Evolutionary conservation across 2,888 invertebrate genomes (phyloP), one percentile per base, ranked within the genome.

Genomic region (Ceratothoa steindachneri): DNA sequence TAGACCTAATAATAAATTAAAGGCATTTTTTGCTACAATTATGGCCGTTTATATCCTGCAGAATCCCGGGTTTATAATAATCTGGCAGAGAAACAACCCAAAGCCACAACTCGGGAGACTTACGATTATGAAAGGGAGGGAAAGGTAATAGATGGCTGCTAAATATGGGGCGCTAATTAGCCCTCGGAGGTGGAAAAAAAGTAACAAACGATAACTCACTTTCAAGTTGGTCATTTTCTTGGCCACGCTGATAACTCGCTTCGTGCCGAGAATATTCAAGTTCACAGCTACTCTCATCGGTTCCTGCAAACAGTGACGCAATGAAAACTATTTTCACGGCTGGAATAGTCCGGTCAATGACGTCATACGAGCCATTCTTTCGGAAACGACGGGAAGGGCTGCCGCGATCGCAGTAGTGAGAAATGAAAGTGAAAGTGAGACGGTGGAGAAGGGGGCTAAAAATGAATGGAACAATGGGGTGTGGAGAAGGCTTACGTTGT

Each of bases 211-310:
- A n/a, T 15, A 53, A 30, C 82, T 83, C 82, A 93, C 91, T 87
- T 88, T 87, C 27, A 97, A 85, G 7, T 91, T 88, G 81, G 89
- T 90, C 86, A 96, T 93, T 73, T 88, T 86, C 83, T 90, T 67
- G 1, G 79, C 79, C 0, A 79, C 72, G 30, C 74, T 79, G 51
- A 79, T 70, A 4, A 77, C 76, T 22, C 79, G 27, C 31, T 79
- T 77, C n/a, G 79, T 79, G 9, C 79, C 79, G 65, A 79, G 71
- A 76, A 79, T 77, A 41, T 79, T 79, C 73, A 79, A 72, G 67
- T 76, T 77, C 19, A 79, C 77, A 0, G 79, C 93, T 81, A 93
- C 91, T 83, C 90, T 91, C 41, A 97, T 87, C 60, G 90, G 91
- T 15, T 96, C 95, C 84, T 78, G 78, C 0, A 64, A 28, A 30